A percentile compares a stretch with the other conserved stretches of the same genome.
Conservation (phyloP, 2,888 invertebrate genomes). For the Eilema caniola region DNA sequence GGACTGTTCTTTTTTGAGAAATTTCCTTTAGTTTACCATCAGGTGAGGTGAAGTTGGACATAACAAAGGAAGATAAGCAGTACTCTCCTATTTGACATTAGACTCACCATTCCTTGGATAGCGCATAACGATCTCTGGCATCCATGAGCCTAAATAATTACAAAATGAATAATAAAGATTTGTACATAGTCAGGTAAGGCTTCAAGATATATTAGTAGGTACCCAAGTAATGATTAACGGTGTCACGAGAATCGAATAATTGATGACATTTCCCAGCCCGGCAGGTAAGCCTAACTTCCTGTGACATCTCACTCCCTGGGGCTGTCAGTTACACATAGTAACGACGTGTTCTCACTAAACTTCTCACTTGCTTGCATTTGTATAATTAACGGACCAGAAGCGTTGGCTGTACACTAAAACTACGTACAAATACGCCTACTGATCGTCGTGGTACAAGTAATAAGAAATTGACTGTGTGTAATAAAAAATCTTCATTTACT, state of each 20-base stretch:
- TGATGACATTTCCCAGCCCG: neutral
- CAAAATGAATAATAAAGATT: neutral
- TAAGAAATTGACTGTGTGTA: neutral
- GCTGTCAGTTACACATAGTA: conserved; percentile 1
- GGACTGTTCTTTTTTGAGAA: too few species aligned
- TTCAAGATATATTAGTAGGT: neutral
- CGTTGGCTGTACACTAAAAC: conserved; percentile 51
- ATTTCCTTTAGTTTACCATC: too few species aligned
- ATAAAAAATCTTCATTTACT: neutral
- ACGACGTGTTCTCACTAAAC: conserved; percentile 12
- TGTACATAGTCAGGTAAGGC: neutral
- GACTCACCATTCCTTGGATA: too few species aligned
- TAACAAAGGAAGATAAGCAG: too few species aligned
- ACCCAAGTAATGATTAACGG: neutral
- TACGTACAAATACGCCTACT: conserved; percentile 47
- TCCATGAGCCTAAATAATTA: neutral
- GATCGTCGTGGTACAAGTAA: neutral
- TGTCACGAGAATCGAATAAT: neutral
- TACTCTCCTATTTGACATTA: too few species aligned
- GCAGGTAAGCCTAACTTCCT: neutral
- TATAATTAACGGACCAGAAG: conserved; percentile 56
- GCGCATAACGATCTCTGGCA: neutral
- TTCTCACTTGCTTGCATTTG: conserved; percentile 48
- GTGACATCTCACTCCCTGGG: neutral
- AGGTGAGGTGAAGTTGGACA: too few species aligned